phyloP scores from a whole-genome alignment of 1,140 invertebrate genomes.

The Macrosteles quadrilineatus region DNA sequence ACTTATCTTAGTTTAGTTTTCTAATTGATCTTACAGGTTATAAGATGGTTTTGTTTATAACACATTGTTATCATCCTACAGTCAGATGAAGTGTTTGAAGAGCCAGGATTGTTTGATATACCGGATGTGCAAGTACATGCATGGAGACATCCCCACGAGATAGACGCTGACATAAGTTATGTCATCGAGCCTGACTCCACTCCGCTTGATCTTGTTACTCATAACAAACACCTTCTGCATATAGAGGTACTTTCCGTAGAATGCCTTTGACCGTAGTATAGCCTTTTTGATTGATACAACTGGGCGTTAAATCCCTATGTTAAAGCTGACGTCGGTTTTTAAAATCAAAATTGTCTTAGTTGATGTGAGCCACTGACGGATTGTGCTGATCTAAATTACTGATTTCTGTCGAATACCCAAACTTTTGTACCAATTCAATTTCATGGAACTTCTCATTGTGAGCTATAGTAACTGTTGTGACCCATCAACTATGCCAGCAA shows the following conservation, averaged over 20 bases:
- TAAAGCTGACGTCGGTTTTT: no score
- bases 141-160: constrained; percentile 20
- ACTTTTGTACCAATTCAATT: no score
- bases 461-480: neutral
- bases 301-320: neutral
- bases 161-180: neutral
- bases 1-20: no score
- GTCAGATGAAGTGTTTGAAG: constrained; percentile 9
- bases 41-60: no score
- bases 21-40: no score
- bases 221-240: constrained; percentile 30
- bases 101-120: constrained; percentile 10
- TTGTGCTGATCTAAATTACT: no score
- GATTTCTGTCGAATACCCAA: no score
- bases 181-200: neutral
- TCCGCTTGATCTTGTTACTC: constrained; percentile 23
- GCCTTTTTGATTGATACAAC: neutral
- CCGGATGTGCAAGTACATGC: constrained; percentile 1
- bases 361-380: no score
- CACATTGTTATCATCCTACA: no score
- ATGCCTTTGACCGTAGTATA: neutral
- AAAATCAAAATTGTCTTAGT: no score
- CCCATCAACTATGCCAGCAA: no score
- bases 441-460: no score
- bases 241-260: constrained; percentile 14